phyloP scores from a whole-genome alignment of 2,888 invertebrate genomes.

The Thymelicus sylvestris region DNA sequence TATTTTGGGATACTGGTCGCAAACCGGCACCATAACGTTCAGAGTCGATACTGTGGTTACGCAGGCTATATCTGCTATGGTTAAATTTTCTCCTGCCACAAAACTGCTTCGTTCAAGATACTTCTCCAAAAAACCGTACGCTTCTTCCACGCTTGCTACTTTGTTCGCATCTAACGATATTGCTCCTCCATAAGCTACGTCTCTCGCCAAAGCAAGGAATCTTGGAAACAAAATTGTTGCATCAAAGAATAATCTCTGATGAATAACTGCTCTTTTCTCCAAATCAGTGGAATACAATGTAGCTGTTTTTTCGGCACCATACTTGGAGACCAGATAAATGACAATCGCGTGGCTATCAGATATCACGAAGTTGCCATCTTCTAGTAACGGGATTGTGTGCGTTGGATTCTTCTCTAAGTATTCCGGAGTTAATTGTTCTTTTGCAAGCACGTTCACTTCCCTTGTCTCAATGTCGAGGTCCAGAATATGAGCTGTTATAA shows the following conservation, averaged over 20 bases:
- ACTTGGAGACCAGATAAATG: constrained; percentile 58
- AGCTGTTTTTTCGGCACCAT: constrained; percentile 53
- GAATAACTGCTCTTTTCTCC: constrained; percentile 50
- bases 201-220: constrained; percentile 39
- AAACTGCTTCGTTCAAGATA: constrained; percentile 52
- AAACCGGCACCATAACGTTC: background rate
- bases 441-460: constrained; percentile 46
- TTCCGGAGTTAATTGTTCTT: constrained; percentile 50
- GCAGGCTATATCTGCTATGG: constrained; percentile 57
- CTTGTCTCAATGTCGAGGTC: constrained; percentile 49
- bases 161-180: constrained; percentile 44
- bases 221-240: constrained; percentile 49
- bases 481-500: constrained; percentile 53
- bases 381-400: constrained; percentile 55
- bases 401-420: constrained; percentile 56
- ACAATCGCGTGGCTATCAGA: constrained; percentile 60
- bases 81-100: constrained; percentile 51
- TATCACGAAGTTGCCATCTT: constrained; percentile 56
- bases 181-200: constrained; percentile 40
- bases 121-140: constrained; percentile 54
- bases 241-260: constrained; percentile 56
- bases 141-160: constrained; percentile 46
- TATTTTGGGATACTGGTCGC: constrained; percentile 7
- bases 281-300: constrained; percentile 55
- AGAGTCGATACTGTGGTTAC: constrained; percentile 46